Evolutionary conservation across 2,888 invertebrate genomes (phyloP).

Genomic region (Tetropium fuscum): DNA sequence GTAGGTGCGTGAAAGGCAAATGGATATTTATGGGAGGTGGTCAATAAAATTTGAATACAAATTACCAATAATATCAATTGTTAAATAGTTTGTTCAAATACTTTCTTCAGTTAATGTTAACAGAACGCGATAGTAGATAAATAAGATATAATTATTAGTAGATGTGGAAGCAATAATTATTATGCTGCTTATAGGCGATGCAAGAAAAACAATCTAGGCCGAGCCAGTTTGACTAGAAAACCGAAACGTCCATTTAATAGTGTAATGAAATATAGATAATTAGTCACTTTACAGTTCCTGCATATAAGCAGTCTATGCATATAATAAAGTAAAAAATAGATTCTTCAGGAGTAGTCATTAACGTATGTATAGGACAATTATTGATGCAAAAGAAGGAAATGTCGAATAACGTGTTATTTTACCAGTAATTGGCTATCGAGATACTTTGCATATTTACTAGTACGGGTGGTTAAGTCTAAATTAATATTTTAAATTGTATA

Average conservation of each 20-base stretch:
- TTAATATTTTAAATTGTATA: too few relatives aligned
- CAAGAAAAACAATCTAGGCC: conserved; percentile 11
- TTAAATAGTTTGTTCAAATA: too few relatives aligned
- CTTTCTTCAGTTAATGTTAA: too few relatives aligned
- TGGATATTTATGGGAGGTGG: too few relatives aligned
- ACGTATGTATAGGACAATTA: background rate
- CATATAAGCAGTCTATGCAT: conserved; percentile 5
- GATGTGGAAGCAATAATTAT: background rate
- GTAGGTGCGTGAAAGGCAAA: too few relatives aligned
- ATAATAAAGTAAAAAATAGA: background rate
- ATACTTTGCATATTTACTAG: too few relatives aligned
- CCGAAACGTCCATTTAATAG: conserved; percentile 1
- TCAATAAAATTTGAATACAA: too few relatives aligned
- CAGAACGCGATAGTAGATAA: too few relatives aligned
- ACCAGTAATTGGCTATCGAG: too few relatives aligned
- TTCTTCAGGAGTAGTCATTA: background rate
- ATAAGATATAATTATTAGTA: background rate
- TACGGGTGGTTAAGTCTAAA: too few relatives aligned
- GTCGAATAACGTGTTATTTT: background rate
- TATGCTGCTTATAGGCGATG: too few relatives aligned
- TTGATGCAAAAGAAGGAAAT: background rate
- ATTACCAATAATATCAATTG: too few relatives aligned
- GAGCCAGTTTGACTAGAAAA: conserved; percentile 12
- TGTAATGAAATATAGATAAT: conserved; percentile 5
- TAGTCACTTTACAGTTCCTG: background rate